phyloP scores from a whole-genome alignment of 2,113 vertebrate species.

The Dromaius novaehollandiae region DNA sequence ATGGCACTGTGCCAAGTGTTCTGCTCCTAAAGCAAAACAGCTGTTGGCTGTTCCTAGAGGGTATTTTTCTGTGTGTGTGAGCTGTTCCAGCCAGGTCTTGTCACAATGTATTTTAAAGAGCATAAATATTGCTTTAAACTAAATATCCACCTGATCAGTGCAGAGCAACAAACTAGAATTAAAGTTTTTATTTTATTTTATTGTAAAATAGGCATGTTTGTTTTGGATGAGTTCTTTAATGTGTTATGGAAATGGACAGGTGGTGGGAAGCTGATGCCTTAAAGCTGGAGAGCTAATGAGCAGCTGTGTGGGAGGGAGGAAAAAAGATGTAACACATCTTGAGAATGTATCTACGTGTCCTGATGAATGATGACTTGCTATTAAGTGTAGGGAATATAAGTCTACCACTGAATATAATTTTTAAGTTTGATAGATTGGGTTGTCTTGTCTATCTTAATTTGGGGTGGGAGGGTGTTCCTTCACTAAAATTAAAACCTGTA shows the following conservation, averaged over 20 bases:
- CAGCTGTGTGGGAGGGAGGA: background rate
- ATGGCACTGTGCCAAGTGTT: background rate
- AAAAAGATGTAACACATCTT: background rate
- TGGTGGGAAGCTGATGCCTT: background rate
- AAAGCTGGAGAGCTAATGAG: background rate
- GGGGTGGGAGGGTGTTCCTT: background rate
- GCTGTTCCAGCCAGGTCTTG: constrained; percentile 13
- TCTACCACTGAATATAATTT: background rate
- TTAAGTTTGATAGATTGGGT: background rate
- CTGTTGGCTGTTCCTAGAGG: constrained; percentile 1
- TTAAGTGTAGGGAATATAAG: background rate
- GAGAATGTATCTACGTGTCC: background rate
- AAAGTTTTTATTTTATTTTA: background rate
- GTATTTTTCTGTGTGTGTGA: background rate
- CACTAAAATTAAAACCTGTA: background rate
- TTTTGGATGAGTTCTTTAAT: background rate
- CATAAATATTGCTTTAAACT: background rate
- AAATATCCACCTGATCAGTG: background rate
- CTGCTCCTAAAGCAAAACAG: constrained; percentile 24
- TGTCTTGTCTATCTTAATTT: background rate
- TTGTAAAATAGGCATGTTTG: background rate
- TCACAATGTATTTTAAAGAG: background rate
- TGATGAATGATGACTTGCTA: background rate
- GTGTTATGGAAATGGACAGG: background rate
- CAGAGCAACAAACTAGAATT: background rate